A percentile compares a stretch with the other conserved stretches of the same genome.
Conservation (phyloP, 2,888 invertebrate genomes). For the Leucophenga montana region DNA sequence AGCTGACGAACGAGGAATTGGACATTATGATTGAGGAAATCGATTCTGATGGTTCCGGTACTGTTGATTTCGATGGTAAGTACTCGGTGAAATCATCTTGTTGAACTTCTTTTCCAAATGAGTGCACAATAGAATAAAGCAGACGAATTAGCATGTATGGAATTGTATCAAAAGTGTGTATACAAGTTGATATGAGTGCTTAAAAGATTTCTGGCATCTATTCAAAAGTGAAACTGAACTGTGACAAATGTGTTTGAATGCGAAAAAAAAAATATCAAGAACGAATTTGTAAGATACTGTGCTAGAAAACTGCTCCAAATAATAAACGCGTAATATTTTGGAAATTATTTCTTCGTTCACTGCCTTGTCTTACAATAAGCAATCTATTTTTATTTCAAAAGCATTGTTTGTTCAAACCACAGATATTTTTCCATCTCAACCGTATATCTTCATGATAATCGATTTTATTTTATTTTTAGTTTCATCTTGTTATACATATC, state of each 20-base stretch:
- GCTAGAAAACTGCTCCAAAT: too few relatives aligned
- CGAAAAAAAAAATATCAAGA: slow-evolving; percentile 9
- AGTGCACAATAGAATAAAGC: not conserved
- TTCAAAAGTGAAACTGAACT: slow-evolving; percentile 2
- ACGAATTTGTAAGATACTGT: slow-evolving; percentile 19
- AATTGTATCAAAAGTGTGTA: slow-evolving; percentile 35
- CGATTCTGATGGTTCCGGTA: slow-evolving; percentile 98
- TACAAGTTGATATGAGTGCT: not conserved
- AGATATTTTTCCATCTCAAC: too few relatives aligned
- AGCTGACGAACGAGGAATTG: slow-evolving; percentile 93
- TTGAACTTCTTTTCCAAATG: not conserved
- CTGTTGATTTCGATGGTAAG: slow-evolving; percentile 98
- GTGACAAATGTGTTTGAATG: slow-evolving; percentile 4
- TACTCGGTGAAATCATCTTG: slow-evolving; percentile 26
- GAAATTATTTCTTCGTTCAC: slow-evolving; percentile 33
- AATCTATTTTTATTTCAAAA: not conserved
- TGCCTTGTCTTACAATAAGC: not conserved
- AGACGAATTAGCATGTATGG: slow-evolving; percentile 39
- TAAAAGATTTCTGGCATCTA: slow-evolving; percentile 11
- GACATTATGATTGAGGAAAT: slow-evolving; percentile 99
- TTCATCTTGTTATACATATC: not conserved
- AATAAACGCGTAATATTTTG: too few relatives aligned
- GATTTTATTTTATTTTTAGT: not conserved
- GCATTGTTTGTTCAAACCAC: not conserved
- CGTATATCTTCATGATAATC: too few relatives aligned